Percentiles rank a stretch among this genome's conserved stretches.
phyloP scores from a whole-genome alignment of 2,113 vertebrate species.

The Dolichotis patagonum region DNA sequence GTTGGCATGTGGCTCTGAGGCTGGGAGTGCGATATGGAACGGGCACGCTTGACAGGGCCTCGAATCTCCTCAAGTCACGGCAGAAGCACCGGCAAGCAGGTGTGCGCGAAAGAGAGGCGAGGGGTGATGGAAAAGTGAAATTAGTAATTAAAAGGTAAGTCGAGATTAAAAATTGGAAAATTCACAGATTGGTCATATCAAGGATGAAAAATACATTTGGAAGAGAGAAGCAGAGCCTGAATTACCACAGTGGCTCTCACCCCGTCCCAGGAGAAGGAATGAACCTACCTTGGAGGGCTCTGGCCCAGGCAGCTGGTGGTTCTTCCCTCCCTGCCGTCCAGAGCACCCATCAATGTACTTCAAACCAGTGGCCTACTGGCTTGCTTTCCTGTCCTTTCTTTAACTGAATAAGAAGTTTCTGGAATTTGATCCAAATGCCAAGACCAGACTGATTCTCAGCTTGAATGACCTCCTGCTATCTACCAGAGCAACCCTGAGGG shows the following conservation, averaged over 20 bases:
- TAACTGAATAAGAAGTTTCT: not conserved
- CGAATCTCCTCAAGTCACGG: rapidly evolving
- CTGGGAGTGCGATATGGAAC: not conserved
- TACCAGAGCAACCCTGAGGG: rapidly evolving
- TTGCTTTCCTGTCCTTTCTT: not conserved
- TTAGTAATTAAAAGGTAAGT: not conserved
- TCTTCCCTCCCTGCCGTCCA: not conserved
- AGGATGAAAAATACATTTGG: too few species aligned
- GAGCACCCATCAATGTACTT: not conserved
- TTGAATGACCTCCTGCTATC: rapidly evolving
- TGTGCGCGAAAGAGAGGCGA: not conserved
- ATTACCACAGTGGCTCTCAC: not conserved
- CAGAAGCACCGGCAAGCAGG: not conserved
- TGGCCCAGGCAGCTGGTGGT: rapidly evolving
- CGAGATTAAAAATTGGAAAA: not conserved
- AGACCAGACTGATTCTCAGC: not conserved
- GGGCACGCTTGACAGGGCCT: not conserved
- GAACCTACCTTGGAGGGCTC: not conserved
- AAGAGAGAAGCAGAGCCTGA: not conserved
- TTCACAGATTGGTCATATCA: not conserved
- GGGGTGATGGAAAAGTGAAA: not conserved
- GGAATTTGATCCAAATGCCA: not conserved
- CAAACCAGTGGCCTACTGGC: not conserved
- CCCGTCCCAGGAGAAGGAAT: not conserved
- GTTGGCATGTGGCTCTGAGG: not conserved